Conservation (phyloP, 2,888 invertebrate species). For the Harpalus rufipes region DNA sequence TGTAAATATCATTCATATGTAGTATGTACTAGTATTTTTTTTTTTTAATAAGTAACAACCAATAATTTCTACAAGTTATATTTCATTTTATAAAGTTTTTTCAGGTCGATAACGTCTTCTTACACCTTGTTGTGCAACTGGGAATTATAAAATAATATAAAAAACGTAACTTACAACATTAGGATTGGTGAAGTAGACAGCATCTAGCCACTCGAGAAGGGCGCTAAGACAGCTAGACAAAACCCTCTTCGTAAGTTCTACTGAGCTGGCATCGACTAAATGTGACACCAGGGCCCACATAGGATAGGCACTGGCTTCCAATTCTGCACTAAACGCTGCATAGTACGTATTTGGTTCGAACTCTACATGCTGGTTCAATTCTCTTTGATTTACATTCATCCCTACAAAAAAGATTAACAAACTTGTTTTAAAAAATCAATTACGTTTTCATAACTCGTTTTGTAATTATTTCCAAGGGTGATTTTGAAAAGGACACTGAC, state of each 20-base stretch:
- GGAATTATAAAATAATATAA: too few species aligned
- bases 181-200: slow-evolving; percentile 86
- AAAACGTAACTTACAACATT: slow-evolving; percentile 80
- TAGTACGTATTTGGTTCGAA: slow-evolving; percentile 98
- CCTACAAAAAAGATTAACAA: slow-evolving; percentile 78
- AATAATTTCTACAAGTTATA: too few species aligned
- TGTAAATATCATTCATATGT: too few species aligned
- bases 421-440: slow-evolving; percentile 7
- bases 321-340: slow-evolving; percentile 97
- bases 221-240: slow-evolving; percentile 87
- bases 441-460: not conserved
- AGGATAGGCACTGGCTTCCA: slow-evolving; percentile 97
- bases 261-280: slow-evolving; percentile 86
- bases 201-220: slow-evolving; percentile 93
- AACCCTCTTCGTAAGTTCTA: slow-evolving; percentile 87
- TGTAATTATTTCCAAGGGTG: not conserved
- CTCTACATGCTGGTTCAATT: slow-evolving; percentile 94
- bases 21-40: too few species aligned
- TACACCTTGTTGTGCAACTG: too few species aligned
- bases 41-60: too few species aligned
- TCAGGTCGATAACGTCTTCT: too few species aligned
- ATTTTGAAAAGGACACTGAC: not conserved
- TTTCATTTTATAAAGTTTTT: too few species aligned
- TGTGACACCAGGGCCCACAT: slow-evolving; percentile 98
- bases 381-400: slow-evolving; percentile 97